Conservation (phyloP, 2,888 invertebrate genomes). For the Cryptus armator region DNA sequence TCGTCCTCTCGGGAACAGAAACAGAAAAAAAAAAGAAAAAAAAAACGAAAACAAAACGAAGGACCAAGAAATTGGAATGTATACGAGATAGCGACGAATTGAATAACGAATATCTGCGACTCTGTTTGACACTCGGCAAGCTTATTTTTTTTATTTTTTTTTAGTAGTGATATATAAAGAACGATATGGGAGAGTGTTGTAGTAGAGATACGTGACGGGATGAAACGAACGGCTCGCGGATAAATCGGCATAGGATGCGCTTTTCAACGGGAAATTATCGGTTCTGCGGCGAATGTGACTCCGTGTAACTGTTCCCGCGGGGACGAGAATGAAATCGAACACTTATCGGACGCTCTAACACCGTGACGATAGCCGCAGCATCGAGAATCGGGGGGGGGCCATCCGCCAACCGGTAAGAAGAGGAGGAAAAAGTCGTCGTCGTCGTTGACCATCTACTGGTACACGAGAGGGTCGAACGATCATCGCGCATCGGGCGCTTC, state of each 20-base stretch:
- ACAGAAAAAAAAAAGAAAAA: background rate
- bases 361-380: constrained; percentile 53
- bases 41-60: no score
- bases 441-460: constrained; percentile 51
- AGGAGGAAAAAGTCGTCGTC: constrained; percentile 18
- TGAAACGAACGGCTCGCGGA: background rate
- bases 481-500: constrained; percentile 76
- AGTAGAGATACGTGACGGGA: background rate
- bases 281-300: constrained; percentile 76
- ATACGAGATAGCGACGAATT: no score
- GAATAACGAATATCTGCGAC: no score
- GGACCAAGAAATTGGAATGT: no score
- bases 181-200: background rate
- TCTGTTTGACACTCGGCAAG: no score
- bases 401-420: constrained; percentile 44
- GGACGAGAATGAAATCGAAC: constrained; percentile 79
- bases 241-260: constrained; percentile 64
- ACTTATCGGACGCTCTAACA: constrained; percentile 77
- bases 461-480: constrained; percentile 74
- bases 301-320: constrained; percentile 79
- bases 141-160: no score
- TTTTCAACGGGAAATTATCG: constrained; percentile 79
- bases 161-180: background rate
- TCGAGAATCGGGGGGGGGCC: constrained; percentile 59
- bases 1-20: background rate